Evolutionary conservation across 2,888 invertebrate genomes (phyloP), one percentile per base, ranked within the genome.

Genomic region (Diarsia rubi): DNA sequence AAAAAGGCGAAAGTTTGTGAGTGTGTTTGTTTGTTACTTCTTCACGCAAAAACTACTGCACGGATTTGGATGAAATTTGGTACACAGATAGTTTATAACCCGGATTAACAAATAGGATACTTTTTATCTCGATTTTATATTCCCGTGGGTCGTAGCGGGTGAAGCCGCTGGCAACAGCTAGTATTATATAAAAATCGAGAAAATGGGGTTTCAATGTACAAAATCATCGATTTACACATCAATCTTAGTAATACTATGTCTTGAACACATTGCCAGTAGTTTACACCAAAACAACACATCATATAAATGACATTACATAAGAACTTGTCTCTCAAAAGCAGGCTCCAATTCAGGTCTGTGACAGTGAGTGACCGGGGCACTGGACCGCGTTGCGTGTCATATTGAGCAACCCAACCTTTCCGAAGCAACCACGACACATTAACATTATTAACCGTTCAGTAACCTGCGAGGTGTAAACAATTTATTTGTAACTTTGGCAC

Each of bases 381-480:
- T 81, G 87, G 84, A 78, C 77, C 79, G 60, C 52, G 72, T 87
- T 86, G 67, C 85, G 85, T 83, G 78, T 75, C 67, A 37, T 54
- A 49, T 87, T 88, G 71, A 73, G 88, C 73, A 89, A 90, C 69
- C 27, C 69, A 78, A 78, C 84, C 86, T 85, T 88, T 87, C 60
- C 69, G 68, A 85, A 82, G 74, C 73, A 80, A 75, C 69, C 57
- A 75, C 75, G 31, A 68, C 49, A 52, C 59, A 59, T 76, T 76
- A 45, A 68, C 73, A 70, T 72, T 78, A 81, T 78, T 69, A 74
- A 67, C 65, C 75, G 82, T 81, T 79, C 86, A 80, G 78, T 82
- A 79, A 86, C 83, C 79, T 75, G 70, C 57, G n/a, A 27, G 70
- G 31, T 11, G 73, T 74, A 78, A 85, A 83, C 79, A 80, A 76